phyloP scores from a whole-genome alignment of 2,113 vertebrate genomes.

The Dromiciops gliroides region DNA sequence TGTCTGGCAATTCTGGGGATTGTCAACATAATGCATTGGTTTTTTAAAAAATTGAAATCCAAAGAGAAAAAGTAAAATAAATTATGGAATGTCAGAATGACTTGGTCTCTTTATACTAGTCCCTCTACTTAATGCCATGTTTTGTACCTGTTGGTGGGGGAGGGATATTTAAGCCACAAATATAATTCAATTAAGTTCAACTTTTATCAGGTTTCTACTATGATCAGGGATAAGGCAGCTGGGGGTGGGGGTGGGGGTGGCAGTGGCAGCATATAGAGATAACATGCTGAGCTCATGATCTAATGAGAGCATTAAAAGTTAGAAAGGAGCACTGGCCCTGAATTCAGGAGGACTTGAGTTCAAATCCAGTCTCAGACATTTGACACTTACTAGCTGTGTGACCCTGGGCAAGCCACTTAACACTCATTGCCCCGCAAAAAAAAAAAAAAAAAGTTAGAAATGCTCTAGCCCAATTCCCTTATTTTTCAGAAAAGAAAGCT shows the following conservation, averaged over 20 bases:
- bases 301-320: not conserved
- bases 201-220: not conserved
- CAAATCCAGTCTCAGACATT: too few relatives aligned
- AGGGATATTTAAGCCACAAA: not conserved
- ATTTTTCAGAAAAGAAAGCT: not conserved
- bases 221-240: not conserved
- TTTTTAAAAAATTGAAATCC: conserved; percentile 36
- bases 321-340: too few relatives aligned
- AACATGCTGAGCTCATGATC: not conserved
- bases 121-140: conserved; percentile 46
- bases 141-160: conserved; percentile 7
- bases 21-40: conserved; percentile 80
- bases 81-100: conserved; percentile 69
- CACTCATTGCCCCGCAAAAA: too few relatives aligned
- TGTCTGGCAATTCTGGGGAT: conserved; percentile 85
- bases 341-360: too few relatives aligned
- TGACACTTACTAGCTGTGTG: too few relatives aligned
- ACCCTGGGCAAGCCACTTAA: too few relatives aligned
- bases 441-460: too few relatives aligned
- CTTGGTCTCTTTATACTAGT: conserved; percentile 50
- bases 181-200: not conserved
- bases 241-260: too few relatives aligned
- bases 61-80: conserved; percentile 23
- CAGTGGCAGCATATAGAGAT: not conserved
- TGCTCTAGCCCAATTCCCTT: not conserved